Evolutionary conservation across 2,113 vertebrate genomes (phyloP).

Genomic region (Lanius collurio): DNA sequence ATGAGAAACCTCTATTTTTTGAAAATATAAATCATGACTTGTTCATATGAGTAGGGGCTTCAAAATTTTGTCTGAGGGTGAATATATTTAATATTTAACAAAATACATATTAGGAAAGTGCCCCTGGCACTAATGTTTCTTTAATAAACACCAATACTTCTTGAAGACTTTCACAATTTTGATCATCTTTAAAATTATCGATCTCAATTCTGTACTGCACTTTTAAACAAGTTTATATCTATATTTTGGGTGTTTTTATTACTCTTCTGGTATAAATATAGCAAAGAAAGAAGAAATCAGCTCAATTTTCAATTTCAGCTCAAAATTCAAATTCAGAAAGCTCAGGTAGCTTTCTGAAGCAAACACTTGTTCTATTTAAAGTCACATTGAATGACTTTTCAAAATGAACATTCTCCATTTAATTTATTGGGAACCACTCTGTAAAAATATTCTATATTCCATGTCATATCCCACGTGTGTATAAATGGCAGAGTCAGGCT

Average conservation of each 20-base stretch:
- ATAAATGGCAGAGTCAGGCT: not conserved
- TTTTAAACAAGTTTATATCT: not conserved
- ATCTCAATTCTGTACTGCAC: not conserved
- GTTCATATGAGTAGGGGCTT: accelerated
- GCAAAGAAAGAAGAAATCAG: not conserved
- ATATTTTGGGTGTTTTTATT: not conserved
- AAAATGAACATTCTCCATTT: not conserved
- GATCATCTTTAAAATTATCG: not conserved
- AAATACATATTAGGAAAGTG: not conserved
- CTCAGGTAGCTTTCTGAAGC: not conserved
- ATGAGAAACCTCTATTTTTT: not conserved
- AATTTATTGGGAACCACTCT: not conserved
- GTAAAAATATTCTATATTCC: not conserved
- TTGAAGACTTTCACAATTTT: not conserved
- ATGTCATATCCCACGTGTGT: accelerated
- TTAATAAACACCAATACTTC: not conserved
- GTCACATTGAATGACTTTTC: not conserved
- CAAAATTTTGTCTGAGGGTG: not conserved
- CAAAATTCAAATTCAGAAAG: not conserved
- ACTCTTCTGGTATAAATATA: not conserved
- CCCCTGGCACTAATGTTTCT: not conserved
- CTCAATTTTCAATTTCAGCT: not conserved
- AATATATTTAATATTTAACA: not conserved
- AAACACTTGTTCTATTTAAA: not conserved
- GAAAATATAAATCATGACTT: not conserved